Conservation (phyloP, 2,888 invertebrate species). For the Plebejus anna region DNA sequence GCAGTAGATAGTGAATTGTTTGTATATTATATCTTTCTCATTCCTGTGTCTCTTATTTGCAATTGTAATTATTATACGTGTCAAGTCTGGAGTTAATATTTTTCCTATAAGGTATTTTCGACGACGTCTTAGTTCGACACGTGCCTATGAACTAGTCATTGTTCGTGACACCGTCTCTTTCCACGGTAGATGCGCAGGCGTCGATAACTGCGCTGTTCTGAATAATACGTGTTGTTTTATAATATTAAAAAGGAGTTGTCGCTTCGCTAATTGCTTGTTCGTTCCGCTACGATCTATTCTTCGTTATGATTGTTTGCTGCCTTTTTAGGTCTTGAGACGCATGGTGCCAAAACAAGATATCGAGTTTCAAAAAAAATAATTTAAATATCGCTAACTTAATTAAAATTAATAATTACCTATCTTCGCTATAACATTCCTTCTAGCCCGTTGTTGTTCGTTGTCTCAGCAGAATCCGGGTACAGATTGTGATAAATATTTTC, state of each 20-base stretch:
- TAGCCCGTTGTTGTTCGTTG: not conserved
- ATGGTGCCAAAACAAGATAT: not conserved
- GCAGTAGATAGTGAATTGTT: no score
- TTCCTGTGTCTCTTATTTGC: no score
- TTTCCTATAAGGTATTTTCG: no score
- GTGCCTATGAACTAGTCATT: not conserved
- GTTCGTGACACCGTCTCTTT: conserved; percentile 4
- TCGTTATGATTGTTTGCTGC: not conserved
- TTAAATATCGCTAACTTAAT: not conserved
- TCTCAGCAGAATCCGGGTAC: not conserved
- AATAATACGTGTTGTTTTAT: conserved; percentile 15
- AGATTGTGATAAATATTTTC: conserved; percentile 1
- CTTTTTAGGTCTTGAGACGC: not conserved
- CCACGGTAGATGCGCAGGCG: conserved; percentile 13
- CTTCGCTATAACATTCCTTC: not conserved
- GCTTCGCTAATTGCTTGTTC: conserved; percentile 13
- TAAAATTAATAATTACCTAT: not conserved
- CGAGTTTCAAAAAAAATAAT: not conserved
- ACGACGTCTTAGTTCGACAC: not conserved
- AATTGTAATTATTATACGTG: no score
- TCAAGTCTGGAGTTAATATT: no score
- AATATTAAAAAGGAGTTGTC: conserved; percentile 20
- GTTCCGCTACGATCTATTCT: conserved; percentile 11
- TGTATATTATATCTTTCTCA: no score
- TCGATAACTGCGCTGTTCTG: conserved; percentile 23